Evolutionary conservation across 2,797 vertebrate species (phyloP).

Genomic region (Macropodus opercularis): DNA sequence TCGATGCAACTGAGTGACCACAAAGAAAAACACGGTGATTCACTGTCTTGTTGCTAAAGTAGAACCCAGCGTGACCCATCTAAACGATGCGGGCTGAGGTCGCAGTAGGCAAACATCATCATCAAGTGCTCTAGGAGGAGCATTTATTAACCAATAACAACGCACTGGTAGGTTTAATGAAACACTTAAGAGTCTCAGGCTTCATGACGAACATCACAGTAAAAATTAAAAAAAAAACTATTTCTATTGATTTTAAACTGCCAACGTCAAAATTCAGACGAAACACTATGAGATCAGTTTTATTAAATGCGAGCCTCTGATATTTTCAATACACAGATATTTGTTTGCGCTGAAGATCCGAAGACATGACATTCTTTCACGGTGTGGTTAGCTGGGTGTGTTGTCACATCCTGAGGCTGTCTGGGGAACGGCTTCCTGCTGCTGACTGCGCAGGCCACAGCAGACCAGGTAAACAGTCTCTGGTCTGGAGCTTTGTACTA

Average conservation of each 20-base stretch:
- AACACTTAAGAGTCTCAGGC: too few relatives aligned
- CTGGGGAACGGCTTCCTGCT: slow-evolving; percentile 47
- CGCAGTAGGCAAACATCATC: slow-evolving; percentile 49
- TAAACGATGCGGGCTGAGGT: slow-evolving; percentile 49
- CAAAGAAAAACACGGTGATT: slow-evolving; percentile 63
- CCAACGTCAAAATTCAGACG: too few relatives aligned
- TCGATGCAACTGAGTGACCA: slow-evolving; percentile 36
- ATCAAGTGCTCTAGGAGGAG: slow-evolving; percentile 11
- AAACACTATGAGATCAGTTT: neutral
- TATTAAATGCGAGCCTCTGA: neutral
- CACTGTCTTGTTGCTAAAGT: slow-evolving; percentile 23
- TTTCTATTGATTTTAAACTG: too few relatives aligned
- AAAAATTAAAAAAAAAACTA: too few relatives aligned
- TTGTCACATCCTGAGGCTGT: slow-evolving; percentile 52
- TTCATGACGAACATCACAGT: neutral
- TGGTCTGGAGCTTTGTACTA: slow-evolving; percentile 63
- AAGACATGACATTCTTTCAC: slow-evolving; percentile 20
- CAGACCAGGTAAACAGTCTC: slow-evolving; percentile 71
- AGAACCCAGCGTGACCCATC: slow-evolving; percentile 28
- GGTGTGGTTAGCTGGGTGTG: slow-evolving; percentile 44
- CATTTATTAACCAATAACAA: slow-evolving; percentile 25
- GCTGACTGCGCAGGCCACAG: slow-evolving; percentile 64
- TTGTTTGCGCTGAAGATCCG: slow-evolving; percentile 9
- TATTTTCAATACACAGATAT: slow-evolving; percentile 2
- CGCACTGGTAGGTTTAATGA: neutral